Base-by-base conservation (phyloP, 2,888 invertebrate species). In the Tinea pellionella region DNA sequence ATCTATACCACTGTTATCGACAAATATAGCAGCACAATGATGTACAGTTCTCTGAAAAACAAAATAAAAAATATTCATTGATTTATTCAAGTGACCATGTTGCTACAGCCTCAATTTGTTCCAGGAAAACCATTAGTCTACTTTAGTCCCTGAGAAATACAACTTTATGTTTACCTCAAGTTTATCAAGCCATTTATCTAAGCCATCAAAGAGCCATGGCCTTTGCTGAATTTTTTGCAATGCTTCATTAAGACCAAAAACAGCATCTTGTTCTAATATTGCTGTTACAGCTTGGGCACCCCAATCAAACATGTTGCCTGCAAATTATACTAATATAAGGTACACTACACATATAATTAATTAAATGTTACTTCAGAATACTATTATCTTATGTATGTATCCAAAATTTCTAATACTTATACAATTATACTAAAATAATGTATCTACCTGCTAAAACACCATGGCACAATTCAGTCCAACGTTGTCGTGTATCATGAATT, bases 281-380 rank as follows among this genome's bases (percentile, higher is more conserved):
- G 91, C 90, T 15, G 94, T 92, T 2, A 97, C 94, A 71, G 96
- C 96, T 77, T 94, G 93, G 1, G 98, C 97, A 60, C 98, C 98
- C 96, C 97, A 98, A 79, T 99, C 98, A 86, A 98, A 98, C 85
- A 98, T 96, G 78, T 99, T 99, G 18, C 98, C 96, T 73, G 90
- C 24, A 56, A 58, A 60, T 55, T 19, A 12, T 11, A 56, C 37
- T 8, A 30, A 9, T n/a, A n/a, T n/a, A n/a, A n/a, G n/a, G n/a
- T n/a, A n/a, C n/a, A n/a, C n/a, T n/a, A n/a, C n/a, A n/a, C n/a
- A n/a, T n/a, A n/a, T n/a, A n/a, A n/a, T n/a, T n/a, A n/a, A n/a
- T n/a, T n/a, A n/a, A n/a, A n/a, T n/a, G n/a, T n/a, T n/a, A n/a
- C n/a, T n/a, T n/a, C n/a, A n/a, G n/a, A n/a, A n/a, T n/a, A n/a